phyloP scores from a whole-genome alignment of 2,797 vertebrate species.

The Gymnopithys bicolor region DNA sequence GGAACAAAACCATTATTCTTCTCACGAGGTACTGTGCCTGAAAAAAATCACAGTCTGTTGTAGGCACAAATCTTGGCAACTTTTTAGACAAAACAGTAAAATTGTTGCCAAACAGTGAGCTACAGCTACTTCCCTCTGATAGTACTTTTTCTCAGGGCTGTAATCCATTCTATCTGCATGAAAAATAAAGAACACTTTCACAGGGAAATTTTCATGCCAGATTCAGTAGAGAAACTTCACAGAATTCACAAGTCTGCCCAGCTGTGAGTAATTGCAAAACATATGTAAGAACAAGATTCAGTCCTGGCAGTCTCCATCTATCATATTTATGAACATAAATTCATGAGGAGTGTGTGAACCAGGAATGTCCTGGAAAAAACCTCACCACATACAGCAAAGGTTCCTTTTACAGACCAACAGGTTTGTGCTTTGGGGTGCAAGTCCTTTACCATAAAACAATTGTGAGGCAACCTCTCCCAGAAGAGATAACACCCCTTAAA shows the following conservation, averaged over 20 bases:
- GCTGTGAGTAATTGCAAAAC: neutral
- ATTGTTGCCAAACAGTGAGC: neutral
- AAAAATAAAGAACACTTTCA: neutral
- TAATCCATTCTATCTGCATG: neutral
- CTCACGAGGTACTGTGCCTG: neutral
- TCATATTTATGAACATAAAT: neutral
- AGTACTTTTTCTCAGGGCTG: neutral
- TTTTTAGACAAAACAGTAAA: neutral
- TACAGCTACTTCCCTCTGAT: neutral
- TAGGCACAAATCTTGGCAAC: neutral
- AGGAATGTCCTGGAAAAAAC: neutral
- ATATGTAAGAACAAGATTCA: neutral
- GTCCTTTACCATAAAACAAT: neutral
- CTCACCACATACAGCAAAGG: neutral
- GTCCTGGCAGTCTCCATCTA: fast-evolving
- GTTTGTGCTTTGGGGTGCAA: neutral
- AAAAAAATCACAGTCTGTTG: neutral
- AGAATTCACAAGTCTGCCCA: constrained; percentile 2
- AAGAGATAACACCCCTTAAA: neutral
- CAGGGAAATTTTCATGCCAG: neutral
- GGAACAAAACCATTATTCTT: constrained; percentile 34
- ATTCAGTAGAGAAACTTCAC: constrained; percentile 7
- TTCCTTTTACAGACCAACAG: neutral
- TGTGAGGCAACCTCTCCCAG: neutral
- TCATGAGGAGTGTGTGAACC: neutral